Evolutionary conservation across 2,113 vertebrate species (phyloP), one percentile per base, ranked within the genome.

Genomic region (Thunnus thynnus): DNA sequence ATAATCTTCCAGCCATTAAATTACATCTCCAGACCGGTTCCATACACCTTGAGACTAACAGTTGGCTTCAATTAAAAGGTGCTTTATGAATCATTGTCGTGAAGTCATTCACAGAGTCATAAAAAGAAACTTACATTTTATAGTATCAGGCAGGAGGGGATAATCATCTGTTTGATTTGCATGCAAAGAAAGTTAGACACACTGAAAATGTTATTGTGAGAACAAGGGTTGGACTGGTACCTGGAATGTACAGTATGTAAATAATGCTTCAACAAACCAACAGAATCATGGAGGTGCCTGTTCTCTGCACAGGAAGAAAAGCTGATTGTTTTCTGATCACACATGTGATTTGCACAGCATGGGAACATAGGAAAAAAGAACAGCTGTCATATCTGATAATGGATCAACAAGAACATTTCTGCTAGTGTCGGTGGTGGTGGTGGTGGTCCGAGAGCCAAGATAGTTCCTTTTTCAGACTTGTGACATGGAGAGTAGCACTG

Each of bases 21-120:
- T 80, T 55, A 66, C 17, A 4, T 81, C 55, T 83, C 48, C 61
- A 65, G 77, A 71, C 56, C 62, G 72, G 80, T 80, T 77, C 62
- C 17, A 44, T 60, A 86, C 72, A 85, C 66, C 68, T 72, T 62
- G 73, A 80, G 55, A 62, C 58, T 58, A 65, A 78, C 50, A 72
- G 78, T 68, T 8, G 2, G 54, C 76, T 77, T 78, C 70, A 69
- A 78, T 84, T 87, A 81, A 85, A 75, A 71, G 46, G n/a, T 18
- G 72, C 32, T 64, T 74, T 68, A 88, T 88, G 82, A 88, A 84
- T 91, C 72, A 76, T 68, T 86, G 78, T 79, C 56, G 36, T 68
- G 27, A 66, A 73, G 60, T 75, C 52, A 78, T 86, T 84, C 67
- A 67, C 20, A 55, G 41, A 73, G 58, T 80, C 55, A 77, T 60